Evolutionary conservation across 1,140 invertebrate species (phyloP), one percentile per base, ranked within the genome.

Genomic region (Bursaphelenchus mucronatus): DNA sequence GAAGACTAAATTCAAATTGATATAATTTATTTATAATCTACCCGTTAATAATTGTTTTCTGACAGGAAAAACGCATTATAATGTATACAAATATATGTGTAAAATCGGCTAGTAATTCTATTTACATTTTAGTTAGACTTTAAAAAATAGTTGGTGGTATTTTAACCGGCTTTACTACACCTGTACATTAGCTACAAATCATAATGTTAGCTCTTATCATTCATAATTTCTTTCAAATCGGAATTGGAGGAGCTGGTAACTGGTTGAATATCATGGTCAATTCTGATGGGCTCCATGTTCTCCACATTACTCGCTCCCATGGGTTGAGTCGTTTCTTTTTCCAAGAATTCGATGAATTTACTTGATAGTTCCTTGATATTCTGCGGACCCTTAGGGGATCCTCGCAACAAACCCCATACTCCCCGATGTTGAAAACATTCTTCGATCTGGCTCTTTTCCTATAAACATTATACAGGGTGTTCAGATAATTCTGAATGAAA

Each of bases 281-380:
- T 59, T 44, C 13, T 13, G 10, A 59, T 43, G 11, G 57, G 57
- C 40, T 59, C 57, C 11, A 3, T 59, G 11, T 13, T 15, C 57
- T 59, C 57, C 40, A 59, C 11, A 39, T 40, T 59, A 11, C 40
- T 44, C 44, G 57, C 13, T 44, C 13, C 45, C 57, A 43, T 44
- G 1, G 30, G 30, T 30, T 30, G 30, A 50, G 57, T 59, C 41
- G 41, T 17, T 50, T 59, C 57, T 17, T 44, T 39, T 39, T 59
- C 57, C 11, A 59, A 44, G 40, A 59, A 59, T 44, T 59, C 57
- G 15, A 59, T 44, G 40, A 59, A 59, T 43, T 59, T 39, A n/a
- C 11, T n/a, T 11, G 11, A 15, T 6, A 59, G 40, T 11, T 59
- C 57, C 3, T 44, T 39, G 40, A 43, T 15, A 44, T 59, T 59